A percentile compares a stretch with the other conserved stretches of the same genome.
Evolutionary conservation across 2,797 vertebrate genomes (phyloP).

Genomic region (Allobates femoralis): DNA sequence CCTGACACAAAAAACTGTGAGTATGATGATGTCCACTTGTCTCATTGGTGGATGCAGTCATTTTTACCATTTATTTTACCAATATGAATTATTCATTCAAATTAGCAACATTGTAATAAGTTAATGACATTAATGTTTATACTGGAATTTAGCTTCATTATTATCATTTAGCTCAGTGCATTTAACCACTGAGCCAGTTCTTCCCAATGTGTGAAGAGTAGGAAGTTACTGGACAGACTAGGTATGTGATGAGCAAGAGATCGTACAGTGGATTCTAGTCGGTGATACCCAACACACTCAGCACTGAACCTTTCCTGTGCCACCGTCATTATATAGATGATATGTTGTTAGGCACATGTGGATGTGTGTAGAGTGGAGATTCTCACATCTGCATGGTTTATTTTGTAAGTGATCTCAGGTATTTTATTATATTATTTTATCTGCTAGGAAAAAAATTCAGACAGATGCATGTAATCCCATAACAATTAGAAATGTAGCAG

Average conservation of each 20-base stretch:
- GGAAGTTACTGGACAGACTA: not conserved
- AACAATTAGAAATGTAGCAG: not conserved
- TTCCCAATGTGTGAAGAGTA: not conserved
- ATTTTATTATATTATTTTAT: not conserved
- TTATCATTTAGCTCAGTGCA: not conserved
- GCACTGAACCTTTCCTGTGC: not conserved
- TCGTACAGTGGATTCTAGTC: too few relatives aligned
- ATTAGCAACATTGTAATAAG: not conserved
- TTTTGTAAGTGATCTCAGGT: too few relatives aligned
- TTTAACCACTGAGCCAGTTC: not conserved
- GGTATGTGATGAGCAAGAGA: not conserved
- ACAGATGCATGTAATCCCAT: not conserved
- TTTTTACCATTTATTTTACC: not conserved
- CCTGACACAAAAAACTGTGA: constrained; percentile 59
- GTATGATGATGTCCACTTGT: constrained; percentile 44
- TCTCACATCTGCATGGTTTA: too few relatives aligned
- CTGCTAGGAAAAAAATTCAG: not conserved
- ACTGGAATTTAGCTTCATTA: not conserved
- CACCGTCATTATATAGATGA: too few relatives aligned
- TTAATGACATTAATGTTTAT: not conserved
- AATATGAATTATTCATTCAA: not conserved
- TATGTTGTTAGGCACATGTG: not conserved
- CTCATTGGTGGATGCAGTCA: not conserved
- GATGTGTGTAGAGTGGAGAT: not conserved
- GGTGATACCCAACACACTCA: not conserved